phyloP scores from a whole-genome alignment of 2,113 vertebrate genomes.

The Aix galericulata region DNA sequence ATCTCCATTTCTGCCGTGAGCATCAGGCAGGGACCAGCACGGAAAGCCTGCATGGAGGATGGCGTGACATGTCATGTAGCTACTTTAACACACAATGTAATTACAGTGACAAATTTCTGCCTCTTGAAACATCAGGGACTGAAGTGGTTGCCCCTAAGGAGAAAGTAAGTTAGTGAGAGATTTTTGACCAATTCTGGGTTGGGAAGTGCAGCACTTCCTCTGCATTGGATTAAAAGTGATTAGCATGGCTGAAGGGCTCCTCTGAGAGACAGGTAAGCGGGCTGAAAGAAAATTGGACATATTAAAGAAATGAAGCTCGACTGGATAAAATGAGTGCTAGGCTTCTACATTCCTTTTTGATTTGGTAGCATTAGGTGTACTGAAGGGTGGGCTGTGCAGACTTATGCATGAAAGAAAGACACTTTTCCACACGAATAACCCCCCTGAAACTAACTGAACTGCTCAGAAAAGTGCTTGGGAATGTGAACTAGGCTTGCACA shows the following conservation, averaged over 20 bases:
- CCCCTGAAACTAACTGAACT: slow-evolving; percentile 15
- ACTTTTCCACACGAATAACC: slow-evolving; percentile 18
- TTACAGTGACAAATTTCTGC: slow-evolving; percentile 39
- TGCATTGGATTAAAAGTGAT: slow-evolving; percentile 23
- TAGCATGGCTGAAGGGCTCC: neutral
- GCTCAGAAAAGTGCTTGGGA: slow-evolving; percentile 1
- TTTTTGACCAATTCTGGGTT: neutral
- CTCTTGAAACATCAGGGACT: slow-evolving; percentile 30
- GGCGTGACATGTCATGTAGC: neutral
- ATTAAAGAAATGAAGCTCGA: slow-evolving; percentile 49
- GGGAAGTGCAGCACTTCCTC: neutral
- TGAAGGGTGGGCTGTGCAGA: neutral
- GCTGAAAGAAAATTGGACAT: slow-evolving; percentile 53
- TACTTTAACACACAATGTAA: neutral
- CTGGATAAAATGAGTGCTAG: slow-evolving; percentile 58
- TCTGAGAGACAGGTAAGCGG: slow-evolving; percentile 32
- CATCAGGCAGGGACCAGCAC: neutral
- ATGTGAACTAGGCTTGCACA: neutral
- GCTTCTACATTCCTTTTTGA: slow-evolving; percentile 38
- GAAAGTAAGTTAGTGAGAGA: neutral
- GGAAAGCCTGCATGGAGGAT: neutral
- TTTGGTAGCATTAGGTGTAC: neutral
- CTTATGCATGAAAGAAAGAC: slow-evolving; percentile 4
- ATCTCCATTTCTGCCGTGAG: neutral
- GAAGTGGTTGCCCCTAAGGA: slow-evolving; percentile 19